Evolutionary conservation across 2,888 invertebrate species (phyloP), one percentile per base, ranked within the genome.

Genomic region (Drepanosiphum platanoidis): DNA sequence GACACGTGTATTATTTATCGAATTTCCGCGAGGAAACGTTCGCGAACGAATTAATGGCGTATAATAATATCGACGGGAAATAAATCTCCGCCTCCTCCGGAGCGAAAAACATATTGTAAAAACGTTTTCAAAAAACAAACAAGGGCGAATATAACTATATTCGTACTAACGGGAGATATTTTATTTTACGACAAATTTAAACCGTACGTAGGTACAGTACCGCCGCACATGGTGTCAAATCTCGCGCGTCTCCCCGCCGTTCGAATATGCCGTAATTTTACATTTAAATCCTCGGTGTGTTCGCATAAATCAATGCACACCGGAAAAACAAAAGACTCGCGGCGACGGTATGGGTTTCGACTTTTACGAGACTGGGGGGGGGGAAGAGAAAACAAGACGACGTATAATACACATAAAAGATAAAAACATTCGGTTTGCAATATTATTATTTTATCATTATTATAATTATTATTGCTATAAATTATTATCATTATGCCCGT

Each of bases 171-270:
- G 4, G 39, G 39, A 52, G 22, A 81, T 71, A 82, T 82, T 72
- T 82, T 42, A 82, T 72, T 32, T 82, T 72, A 72, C 61, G 72
- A 82, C 58, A 82, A 82, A 82, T 82, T 61, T 82, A 82, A 82
- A 72, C 42, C 82, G 58, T 39, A 39, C 36, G 77, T 77, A 70
- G n/a, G n/a, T n/a, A 9, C 27, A 13, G n/a, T n/a, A n/a, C n/a
- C n/a, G n/a, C n/a, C 27, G 32, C 82, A 72, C 61, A 58, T 42
- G 58, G 32, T 82, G 64, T 71, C 74, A 22, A 71, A 71, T 71
- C 58, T 71, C 8, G 71, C 8, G 71, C 71, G 39, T 34, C 52
- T 68, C 27, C 7, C 30, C 36, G 5, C 8, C 5, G n/a, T n/a
- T n/a, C n/a, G 36, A 18, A 81, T 61, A n/a, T n/a, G 15, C n/a